These are phyloP conservation scores for Macrosoma leucophasiata DNA, from an alignment of 2,888 invertebrate species.

Conservation along the genomic window DNA sequence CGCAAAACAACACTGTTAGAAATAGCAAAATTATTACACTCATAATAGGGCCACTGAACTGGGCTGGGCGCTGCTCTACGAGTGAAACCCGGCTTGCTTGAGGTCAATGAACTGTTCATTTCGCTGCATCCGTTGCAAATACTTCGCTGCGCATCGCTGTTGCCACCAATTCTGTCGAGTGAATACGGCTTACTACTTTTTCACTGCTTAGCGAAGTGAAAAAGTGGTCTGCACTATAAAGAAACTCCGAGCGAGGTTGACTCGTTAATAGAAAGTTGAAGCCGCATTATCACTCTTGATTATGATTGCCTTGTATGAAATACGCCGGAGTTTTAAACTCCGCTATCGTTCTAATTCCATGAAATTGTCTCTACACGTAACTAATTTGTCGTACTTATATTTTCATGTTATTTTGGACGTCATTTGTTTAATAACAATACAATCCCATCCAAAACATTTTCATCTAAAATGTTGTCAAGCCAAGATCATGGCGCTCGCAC, in stretches of 20 bases:
- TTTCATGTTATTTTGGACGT: no score
- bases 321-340: no score
- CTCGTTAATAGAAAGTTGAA: constrained; percentile 34
- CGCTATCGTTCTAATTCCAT: no score
- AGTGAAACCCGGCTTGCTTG: constrained; percentile 70
- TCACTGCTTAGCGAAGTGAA: constrained; percentile 49
- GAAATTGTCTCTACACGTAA: no score
- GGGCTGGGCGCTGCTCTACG: constrained; percentile 49
- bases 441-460: no score
- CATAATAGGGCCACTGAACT: constrained; percentile 67
- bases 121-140: constrained; percentile 76
- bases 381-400: no score
- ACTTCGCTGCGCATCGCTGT: constrained; percentile 59
- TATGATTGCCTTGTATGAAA: constrained; percentile 19
- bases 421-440: no score
- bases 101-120: constrained; percentile 72
- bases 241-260: constrained; percentile 44
- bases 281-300: constrained; percentile 22
- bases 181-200: constrained; percentile 56
- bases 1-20: no score
- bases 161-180: constrained; percentile 62
- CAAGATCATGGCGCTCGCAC: no score
- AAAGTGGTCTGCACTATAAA: constrained; percentile 51
- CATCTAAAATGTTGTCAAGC: no score
- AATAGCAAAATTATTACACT: constrained; percentile 11